Evolutionary conservation across 2,113 vertebrate genomes (phyloP).

Genomic region (Microcebus ravelobensis): DNA sequence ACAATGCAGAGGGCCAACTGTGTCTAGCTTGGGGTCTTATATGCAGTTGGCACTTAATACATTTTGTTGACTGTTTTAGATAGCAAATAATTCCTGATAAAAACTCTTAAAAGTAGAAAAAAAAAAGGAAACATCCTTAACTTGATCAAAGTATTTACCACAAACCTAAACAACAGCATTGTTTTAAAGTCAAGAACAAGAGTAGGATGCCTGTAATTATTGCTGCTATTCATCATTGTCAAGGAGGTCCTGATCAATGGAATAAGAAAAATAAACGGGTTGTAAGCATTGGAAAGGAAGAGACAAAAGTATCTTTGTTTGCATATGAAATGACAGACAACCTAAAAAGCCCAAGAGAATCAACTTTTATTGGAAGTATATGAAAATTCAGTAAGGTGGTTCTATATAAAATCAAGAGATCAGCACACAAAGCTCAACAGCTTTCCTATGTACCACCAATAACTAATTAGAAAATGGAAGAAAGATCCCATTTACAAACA

Average conservation of each 20-base stretch:
- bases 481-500: not conserved
- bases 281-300: not conserved
- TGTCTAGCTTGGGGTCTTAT: too few relatives aligned
- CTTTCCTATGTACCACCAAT: not conserved
- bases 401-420: not conserved
- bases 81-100: not conserved
- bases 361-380: not conserved
- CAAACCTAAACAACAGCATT: too few relatives aligned
- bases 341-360: not conserved
- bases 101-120: not conserved
- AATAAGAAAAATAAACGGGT: too few relatives aligned
- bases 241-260: too few relatives aligned
- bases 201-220: too few relatives aligned
- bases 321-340: not conserved
- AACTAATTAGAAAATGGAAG: not conserved
- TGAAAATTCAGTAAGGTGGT: not conserved
- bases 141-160: too few relatives aligned
- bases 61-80: not conserved
- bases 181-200: too few relatives aligned
- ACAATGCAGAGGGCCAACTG: not conserved
- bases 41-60: not conserved
- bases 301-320: not conserved
- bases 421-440: not conserved
- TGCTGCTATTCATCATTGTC: too few relatives aligned
- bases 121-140: not conserved